Conservation (phyloP, 2,797 vertebrate species). For the Clarias platycephalus region DNA sequence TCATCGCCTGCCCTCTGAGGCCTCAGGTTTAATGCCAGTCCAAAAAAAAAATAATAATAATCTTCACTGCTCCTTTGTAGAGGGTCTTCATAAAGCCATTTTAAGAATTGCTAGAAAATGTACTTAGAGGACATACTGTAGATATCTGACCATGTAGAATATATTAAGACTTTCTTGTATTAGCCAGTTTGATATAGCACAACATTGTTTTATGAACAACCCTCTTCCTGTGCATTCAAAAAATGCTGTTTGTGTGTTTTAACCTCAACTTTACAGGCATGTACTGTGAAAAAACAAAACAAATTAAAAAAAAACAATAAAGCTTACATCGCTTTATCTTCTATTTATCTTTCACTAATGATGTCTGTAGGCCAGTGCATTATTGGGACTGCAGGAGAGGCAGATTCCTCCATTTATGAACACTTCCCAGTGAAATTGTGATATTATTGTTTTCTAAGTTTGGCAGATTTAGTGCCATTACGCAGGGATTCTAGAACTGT, state of each 20-base stretch:
- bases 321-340: constrained; percentile 43
- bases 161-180: background rate
- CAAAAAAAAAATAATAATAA: constrained; percentile 21
- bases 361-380: constrained; percentile 49
- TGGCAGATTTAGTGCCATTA: constrained; percentile 34
- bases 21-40: constrained; percentile 43
- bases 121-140: background rate
- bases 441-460: constrained; percentile 32
- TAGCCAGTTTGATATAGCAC: background rate
- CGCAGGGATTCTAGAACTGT: constrained; percentile 21
- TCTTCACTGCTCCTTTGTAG: constrained; percentile 39
- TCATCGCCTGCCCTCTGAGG: constrained; percentile 58
- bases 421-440: constrained; percentile 41
- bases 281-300: constrained; percentile 26
- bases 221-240: constrained; percentile 50
- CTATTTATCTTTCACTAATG: constrained; percentile 37
- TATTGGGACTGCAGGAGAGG: constrained; percentile 43
- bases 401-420: constrained; percentile 41
- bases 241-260: constrained; percentile 51
- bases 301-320: constrained; percentile 23
- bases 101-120: background rate
- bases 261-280: constrained; percentile 53
- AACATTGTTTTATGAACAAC: constrained; percentile 52
- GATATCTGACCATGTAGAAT: background rate
- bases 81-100: constrained; percentile 56